A percentile compares a stretch with the other conserved stretches of the same genome.
Conservation (phyloP, 2,113 vertebrate species). For the Urocolius indicus region DNA sequence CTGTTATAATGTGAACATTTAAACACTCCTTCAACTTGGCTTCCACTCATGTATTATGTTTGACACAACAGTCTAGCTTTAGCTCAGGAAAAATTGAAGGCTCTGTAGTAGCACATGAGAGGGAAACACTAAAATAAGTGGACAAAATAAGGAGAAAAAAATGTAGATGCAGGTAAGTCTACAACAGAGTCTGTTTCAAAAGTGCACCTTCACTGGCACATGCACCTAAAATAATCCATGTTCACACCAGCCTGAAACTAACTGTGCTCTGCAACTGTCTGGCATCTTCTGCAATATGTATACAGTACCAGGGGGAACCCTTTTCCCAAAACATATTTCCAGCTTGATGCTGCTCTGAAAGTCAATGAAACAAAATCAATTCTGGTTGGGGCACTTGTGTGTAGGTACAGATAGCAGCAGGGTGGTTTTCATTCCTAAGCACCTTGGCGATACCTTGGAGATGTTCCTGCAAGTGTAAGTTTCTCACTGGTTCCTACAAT, state of each 20-base stretch:
- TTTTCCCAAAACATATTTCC: background rate
- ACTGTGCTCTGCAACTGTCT: background rate
- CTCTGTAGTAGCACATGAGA: conserved; percentile 38
- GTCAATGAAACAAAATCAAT: background rate
- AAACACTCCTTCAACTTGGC: conserved; percentile 78
- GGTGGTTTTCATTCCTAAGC: background rate
- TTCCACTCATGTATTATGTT: conserved; percentile 76
- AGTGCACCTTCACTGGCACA: background rate
- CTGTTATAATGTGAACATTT: conserved; percentile 79
- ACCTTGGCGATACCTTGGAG: background rate
- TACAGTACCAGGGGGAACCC: fast-evolving
- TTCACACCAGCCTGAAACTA: background rate
- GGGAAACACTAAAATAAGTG: conserved; percentile 24
- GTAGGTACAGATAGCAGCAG: background rate
- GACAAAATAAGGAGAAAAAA: background rate
- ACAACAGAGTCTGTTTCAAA: background rate
- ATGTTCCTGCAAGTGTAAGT: background rate
- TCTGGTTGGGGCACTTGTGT: background rate
- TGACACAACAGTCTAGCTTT: conserved; percentile 73
- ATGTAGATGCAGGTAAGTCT: background rate
- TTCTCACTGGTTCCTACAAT: background rate
- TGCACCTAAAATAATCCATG: background rate
- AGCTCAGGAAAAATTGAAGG: conserved; percentile 52
- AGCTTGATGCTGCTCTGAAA: background rate
- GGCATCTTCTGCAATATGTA: background rate